These are phyloP conservation scores for Pterophyllum scalare DNA, from an alignment of 2,113 vertebrate species.

Conservation along the genomic window DNA sequence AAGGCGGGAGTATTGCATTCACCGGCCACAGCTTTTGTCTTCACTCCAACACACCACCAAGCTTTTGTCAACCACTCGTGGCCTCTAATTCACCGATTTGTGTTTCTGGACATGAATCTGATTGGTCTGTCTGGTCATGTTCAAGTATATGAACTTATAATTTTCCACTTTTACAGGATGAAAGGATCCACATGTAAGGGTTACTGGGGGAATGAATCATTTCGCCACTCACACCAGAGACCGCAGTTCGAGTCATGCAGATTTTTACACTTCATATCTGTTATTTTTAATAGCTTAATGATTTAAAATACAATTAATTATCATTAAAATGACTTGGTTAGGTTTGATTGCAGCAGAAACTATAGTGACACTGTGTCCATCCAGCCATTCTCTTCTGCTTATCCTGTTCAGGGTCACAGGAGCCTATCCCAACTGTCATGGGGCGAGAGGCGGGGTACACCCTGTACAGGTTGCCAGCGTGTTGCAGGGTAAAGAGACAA, in stretches of 20 bases:
- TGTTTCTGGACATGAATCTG: neutral
- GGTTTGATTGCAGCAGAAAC: neutral
- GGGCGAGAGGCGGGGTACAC: too few relatives aligned
- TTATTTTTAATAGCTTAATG: neutral
- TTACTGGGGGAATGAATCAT: neutral
- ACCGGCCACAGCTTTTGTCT: neutral
- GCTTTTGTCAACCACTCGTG: neutral
- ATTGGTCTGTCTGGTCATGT: neutral
- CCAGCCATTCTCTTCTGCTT: too few relatives aligned
- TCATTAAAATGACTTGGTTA: neutral
- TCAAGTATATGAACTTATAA: neutral
- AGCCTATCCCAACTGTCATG: too few relatives aligned
- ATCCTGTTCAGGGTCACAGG: too few relatives aligned
- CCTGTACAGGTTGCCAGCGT: too few relatives aligned
- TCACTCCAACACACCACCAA: neutral
- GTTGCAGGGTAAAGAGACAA: too few relatives aligned
- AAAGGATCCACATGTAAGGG: neutral
- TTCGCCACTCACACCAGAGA: neutral
- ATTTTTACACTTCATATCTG: neutral
- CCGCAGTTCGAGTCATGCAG: neutral
- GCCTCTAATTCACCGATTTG: neutral
- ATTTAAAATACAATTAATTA: neutral
- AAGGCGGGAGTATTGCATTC: neutral
- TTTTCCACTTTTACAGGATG: neutral
- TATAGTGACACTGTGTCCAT: too few relatives aligned